phyloP scores from a whole-genome alignment of 2,888 invertebrate genomes.

The Campaea margaritaria region DNA sequence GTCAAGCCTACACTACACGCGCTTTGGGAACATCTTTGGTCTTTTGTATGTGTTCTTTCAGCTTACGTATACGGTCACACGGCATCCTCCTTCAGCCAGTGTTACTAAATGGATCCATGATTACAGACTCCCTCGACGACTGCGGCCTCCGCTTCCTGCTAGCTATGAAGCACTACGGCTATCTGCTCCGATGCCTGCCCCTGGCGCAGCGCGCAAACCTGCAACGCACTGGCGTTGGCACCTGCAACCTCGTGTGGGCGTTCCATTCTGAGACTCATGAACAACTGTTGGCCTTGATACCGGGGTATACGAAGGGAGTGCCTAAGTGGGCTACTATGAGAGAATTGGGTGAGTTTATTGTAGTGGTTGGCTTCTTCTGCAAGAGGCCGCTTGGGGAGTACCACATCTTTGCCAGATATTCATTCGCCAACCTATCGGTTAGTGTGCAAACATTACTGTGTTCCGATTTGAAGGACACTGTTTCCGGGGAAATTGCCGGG shows the following conservation, averaged over 20 bases:
- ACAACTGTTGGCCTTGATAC: conserved; percentile 95
- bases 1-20: too few relatives aligned
- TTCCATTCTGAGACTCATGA: conserved; percentile 99
- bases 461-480: too few relatives aligned
- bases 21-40: too few relatives aligned
- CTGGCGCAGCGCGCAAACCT: conserved; percentile 94
- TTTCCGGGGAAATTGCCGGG: too few relatives aligned
- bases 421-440: too few relatives aligned
- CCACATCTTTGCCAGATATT: too few relatives aligned
- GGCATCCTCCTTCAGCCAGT: too few relatives aligned
- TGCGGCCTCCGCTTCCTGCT: conserved; percentile 98
- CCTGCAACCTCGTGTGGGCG: conserved; percentile 98
- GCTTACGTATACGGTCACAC: too few relatives aligned
- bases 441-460: too few relatives aligned
- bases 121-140: conserved; percentile 94
- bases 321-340: conserved; percentile 96
- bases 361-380: too few relatives aligned
- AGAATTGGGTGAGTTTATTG: conserved; percentile 88
- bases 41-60: too few relatives aligned
- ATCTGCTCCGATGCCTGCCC: conserved; percentile 96
- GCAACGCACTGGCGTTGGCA: conserved; percentile 94
- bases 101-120: neutral
- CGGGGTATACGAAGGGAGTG: conserved; percentile 93
- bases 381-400: too few relatives aligned
- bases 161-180: conserved; percentile 99